These are phyloP conservation scores for Ooceraea biroi DNA, from an alignment of 1,140 invertebrate genomes.

Conservation along the genomic window DNA sequence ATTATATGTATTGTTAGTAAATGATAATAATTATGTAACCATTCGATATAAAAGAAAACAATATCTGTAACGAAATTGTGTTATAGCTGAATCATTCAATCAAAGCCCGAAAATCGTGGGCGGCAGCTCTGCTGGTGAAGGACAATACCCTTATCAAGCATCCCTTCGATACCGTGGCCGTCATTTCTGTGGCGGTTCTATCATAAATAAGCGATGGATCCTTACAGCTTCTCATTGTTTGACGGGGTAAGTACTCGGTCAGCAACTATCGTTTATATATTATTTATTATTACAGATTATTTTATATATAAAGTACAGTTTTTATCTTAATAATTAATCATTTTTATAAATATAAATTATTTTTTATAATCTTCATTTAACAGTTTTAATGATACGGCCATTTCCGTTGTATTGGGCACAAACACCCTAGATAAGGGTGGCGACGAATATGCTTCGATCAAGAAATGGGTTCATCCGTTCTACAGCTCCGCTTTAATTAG, in stretches of 20 bases:
- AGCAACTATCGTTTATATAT: too few relatives aligned
- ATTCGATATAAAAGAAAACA: not conserved
- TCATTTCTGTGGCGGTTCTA: slow-evolving; percentile 86
- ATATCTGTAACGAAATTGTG: not conserved
- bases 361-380: slow-evolving; percentile 30
- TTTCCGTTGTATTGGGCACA: slow-evolving; percentile 85
- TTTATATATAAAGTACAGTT: slow-evolving; percentile 1
- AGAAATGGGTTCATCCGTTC: slow-evolving; percentile 84
- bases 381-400: slow-evolving; percentile 76
- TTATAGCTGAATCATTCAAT: slow-evolving; percentile 18
- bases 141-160: slow-evolving; percentile 84
- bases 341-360: not conserved
- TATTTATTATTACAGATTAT: not conserved
- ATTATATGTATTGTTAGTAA: slow-evolving; percentile 8
- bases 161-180: slow-evolving; percentile 76
- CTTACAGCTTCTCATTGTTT: slow-evolving; percentile 87
- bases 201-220: slow-evolving; percentile 84
- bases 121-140: slow-evolving; percentile 77
- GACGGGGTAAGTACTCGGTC: slow-evolving; percentile 51
- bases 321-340: slow-evolving; percentile 4
- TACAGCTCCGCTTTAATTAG: slow-evolving; percentile 83
- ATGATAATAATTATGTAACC: not conserved
- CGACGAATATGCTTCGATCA: slow-evolving; percentile 82
- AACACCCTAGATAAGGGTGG: slow-evolving; percentile 85
- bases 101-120: slow-evolving; percentile 81